phyloP scores from a whole-genome alignment of 2,113 vertebrate species.

The Phylloscopus trochilus region DNA sequence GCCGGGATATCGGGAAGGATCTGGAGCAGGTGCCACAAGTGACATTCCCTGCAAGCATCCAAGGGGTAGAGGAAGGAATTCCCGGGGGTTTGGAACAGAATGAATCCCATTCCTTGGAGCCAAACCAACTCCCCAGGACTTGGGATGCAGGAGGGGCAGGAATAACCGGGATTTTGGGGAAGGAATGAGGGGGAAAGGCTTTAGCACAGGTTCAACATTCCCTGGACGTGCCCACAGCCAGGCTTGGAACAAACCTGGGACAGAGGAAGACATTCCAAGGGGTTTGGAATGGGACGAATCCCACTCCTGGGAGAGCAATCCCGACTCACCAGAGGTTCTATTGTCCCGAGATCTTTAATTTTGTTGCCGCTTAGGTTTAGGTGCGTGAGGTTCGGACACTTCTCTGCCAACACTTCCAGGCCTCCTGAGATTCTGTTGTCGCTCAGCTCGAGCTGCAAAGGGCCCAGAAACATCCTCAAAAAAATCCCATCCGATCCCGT shows the following conservation, averaged over 20 bases:
- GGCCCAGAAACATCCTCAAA: background rate
- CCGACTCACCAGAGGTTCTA: conserved; percentile 93
- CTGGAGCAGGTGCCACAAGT: too few species aligned
- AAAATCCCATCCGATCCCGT: background rate
- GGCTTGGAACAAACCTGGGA: background rate
- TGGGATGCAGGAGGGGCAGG: background rate
- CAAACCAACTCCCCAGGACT: background rate
- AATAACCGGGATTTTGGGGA: too few species aligned
- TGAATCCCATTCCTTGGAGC: background rate
- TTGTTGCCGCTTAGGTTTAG: conserved; percentile 99
- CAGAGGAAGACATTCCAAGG: background rate
- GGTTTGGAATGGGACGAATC: fast-evolving
- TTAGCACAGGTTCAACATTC: background rate
- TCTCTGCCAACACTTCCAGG: conserved; percentile 95
- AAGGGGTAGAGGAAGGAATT: background rate
- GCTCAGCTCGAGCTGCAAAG: conserved; percentile 89
- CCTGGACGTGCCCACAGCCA: fast-evolving
- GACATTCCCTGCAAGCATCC: background rate
- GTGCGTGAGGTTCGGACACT: conserved; percentile 97
- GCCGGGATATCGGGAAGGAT: background rate
- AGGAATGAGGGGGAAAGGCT: background rate
- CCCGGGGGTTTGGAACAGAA: background rate
- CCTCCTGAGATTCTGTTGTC: conserved; percentile 99
- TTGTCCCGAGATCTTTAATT: conserved; percentile 98
- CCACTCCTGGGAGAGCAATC: background rate